These are phyloP conservation scores for Chelmon rostratus DNA, from an alignment of 2,797 vertebrate species.

Conservation along the genomic window DNA sequence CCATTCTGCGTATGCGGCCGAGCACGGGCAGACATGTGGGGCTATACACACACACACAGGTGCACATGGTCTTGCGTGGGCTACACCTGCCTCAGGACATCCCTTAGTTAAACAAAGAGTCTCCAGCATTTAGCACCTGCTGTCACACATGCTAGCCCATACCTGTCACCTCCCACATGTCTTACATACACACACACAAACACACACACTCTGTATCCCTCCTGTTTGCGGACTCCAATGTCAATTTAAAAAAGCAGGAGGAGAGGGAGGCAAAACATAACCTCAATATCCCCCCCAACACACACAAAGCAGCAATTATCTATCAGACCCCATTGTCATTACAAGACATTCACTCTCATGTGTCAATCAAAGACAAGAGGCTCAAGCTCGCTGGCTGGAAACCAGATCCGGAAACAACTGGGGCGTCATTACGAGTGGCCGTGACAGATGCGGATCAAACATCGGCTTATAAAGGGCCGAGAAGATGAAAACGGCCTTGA, in stretches of 20 bases:
- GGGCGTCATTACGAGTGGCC: constrained; percentile 8
- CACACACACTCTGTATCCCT: constrained; percentile 42
- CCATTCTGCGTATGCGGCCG: constrained; percentile 40
- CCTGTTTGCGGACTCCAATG: constrained; percentile 60
- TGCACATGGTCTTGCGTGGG: neutral
- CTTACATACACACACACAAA: constrained; percentile 28
- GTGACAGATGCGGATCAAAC: constrained; percentile 67
- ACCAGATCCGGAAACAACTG: constrained; percentile 45
- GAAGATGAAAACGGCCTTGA: constrained; percentile 67
- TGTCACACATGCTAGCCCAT: constrained; percentile 23
- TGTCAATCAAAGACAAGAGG: constrained; percentile 47
- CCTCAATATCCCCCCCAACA: neutral
- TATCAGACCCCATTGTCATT: constrained; percentile 16
- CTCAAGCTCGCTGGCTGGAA: constrained; percentile 44
- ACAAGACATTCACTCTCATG: constrained; percentile 32
- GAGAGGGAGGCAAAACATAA: constrained; percentile 13
- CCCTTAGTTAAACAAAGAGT: constrained; percentile 56
- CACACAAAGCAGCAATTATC: constrained; percentile 22
- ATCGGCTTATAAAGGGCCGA: constrained; percentile 40
- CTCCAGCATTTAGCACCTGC: constrained; percentile 70
- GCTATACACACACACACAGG: constrained; percentile 26
- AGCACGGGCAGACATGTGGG: constrained; percentile 36
- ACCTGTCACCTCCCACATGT: constrained; percentile 40
- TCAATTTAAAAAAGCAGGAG: constrained; percentile 28
- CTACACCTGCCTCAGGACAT: constrained; percentile 58